Percentiles rank a stretch among this genome's conserved stretches.
phyloP scores from a whole-genome alignment of 2,888 invertebrate genomes.

The Epsilonema sp. region DNA sequence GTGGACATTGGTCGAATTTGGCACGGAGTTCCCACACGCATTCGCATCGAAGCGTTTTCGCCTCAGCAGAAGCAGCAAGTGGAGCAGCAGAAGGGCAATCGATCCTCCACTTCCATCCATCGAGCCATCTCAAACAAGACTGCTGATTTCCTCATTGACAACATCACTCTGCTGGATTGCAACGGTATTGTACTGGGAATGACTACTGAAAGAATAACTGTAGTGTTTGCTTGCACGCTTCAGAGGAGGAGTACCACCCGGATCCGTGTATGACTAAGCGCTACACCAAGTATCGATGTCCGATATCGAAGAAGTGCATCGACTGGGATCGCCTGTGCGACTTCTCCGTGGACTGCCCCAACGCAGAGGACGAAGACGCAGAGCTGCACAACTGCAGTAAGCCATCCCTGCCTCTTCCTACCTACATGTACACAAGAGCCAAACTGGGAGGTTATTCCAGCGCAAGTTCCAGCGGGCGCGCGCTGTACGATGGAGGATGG shows the following conservation, averaged over 20 bases:
- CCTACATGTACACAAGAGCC: background rate
- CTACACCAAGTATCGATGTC: slow-evolving; percentile 3
- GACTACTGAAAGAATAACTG: no score
- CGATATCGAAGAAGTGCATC: slow-evolving; percentile 4
- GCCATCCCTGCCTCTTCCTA: background rate
- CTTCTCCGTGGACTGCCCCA: slow-evolving; percentile 5
- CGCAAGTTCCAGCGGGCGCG: slow-evolving; percentile 5
- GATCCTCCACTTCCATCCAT: no score
- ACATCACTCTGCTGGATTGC: slow-evolving; percentile 5
- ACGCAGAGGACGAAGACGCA: slow-evolving; percentile 6
- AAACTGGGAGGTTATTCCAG: background rate
- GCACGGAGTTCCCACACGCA: no score
- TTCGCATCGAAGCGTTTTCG: no score
- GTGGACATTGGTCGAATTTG: no score
- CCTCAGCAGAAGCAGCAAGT: no score
- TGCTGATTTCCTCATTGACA: slow-evolving; percentile 6
- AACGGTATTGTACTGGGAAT: no score
- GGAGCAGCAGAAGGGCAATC: no score
- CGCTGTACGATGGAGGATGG: slow-evolving; percentile 6
- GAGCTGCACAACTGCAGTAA: slow-evolving; percentile 9
- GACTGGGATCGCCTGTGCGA: slow-evolving; percentile 8
- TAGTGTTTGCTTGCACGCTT: no score
- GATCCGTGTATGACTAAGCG: background rate
- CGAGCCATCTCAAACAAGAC: no score
- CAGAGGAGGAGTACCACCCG: no score